Base-by-base conservation (phyloP, 2,888 invertebrate species). In the Galerucella nymphaeae region DNA sequence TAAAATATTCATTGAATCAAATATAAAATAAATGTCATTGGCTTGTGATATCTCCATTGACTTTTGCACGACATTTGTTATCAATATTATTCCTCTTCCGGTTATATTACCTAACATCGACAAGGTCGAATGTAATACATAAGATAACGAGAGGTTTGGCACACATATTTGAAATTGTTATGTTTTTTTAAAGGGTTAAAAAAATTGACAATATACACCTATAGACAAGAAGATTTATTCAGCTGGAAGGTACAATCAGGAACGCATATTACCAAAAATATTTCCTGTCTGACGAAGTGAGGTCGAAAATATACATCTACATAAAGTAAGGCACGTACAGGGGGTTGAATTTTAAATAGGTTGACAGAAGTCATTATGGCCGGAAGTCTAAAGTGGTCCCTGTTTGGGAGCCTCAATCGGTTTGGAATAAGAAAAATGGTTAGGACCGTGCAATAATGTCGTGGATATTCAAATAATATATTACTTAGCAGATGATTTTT, bases 1-100 rank as follows among this genome's bases (percentile, higher is more conserved):
- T 0, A 50, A 50, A 50, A n/a, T 8, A n/a, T 58, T 23, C 30
- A 59, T 59, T 30, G 30, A 30, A 59, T 59, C 1, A 38, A 38
- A 38, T 59, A 38, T 59, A 9, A n/a, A 59, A n/a, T 14, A 59
- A 59, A 30, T 30, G 61, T 62, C 20, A 62, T 62, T 62, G 58
- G 42, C n/a, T 55, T 14, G 42, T 23, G 45, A 9, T 66, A 66
- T 66, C 58, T 66, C 30, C 38, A 16, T 66, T 58, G n/a, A 66
- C 42, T 58, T 48, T 42, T 45, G 58, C 66, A 58, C 45, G 66
- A 66, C 38, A 58, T 66, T 45, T 20, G 57, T 66, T 66, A 66
- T 66, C 66, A 58, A 30, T 45, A 57, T 58, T 66, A 41, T 58
- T 13, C n/a, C 58, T 66, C 45, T 66, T 66, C 66, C 66, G 66